Evolutionary conservation across 64 coral and sea anemone species (phyloP).

Genomic region (Montipora cactus): DNA sequence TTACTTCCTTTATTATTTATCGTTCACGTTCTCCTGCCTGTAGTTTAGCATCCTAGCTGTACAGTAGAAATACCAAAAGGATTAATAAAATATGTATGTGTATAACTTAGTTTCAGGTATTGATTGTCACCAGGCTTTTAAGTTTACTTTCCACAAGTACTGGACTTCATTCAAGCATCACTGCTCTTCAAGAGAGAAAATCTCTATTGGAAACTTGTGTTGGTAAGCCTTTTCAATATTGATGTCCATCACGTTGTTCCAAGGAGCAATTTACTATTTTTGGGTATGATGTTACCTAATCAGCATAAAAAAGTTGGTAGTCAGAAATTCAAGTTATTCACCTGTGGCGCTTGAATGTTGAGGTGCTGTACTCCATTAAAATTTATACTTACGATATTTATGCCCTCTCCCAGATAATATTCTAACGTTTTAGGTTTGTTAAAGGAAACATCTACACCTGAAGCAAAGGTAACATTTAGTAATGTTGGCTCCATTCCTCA

Average conservation of each 20-base stretch:
- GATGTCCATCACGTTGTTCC: neutral
- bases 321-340: no score
- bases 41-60: no score
- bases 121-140: constrained; percentile 30
- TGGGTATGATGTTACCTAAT: no score
- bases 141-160: constrained; percentile 14
- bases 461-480: constrained; percentile 42
- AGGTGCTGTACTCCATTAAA: no score
- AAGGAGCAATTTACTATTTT: no score
- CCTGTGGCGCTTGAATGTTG: no score
- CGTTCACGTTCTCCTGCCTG: no score
- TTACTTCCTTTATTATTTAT: no score
- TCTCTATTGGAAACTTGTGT: constrained; percentile 18
- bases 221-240: neutral
- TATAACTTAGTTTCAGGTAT: constrained; percentile 25
- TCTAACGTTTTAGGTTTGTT: constrained; percentile 58
- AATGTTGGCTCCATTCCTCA: constrained; percentile 37
- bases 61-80: no score
- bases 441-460: constrained; percentile 62
- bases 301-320: no score
- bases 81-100: no score
- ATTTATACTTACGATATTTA: neutral
- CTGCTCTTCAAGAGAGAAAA: constrained; percentile 14
- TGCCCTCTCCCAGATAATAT: neutral
- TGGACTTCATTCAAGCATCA: constrained; percentile 17